These are phyloP conservation scores for Cotesia glomerata DNA, from an alignment of 1,140 invertebrate genomes.

Conservation along the genomic window DNA sequence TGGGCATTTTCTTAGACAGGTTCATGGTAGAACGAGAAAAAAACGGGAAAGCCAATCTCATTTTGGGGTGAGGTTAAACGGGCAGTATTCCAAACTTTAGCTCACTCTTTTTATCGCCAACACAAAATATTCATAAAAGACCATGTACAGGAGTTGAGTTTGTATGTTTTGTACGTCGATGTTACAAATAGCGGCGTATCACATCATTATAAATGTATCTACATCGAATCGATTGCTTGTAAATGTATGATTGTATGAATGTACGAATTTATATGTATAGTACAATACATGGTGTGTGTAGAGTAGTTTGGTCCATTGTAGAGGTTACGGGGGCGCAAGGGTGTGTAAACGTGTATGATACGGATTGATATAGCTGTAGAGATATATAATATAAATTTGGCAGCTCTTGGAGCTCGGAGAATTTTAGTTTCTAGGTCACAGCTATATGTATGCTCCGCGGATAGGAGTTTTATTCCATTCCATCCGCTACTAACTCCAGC, in stretches of 20 bases:
- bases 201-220: constrained; percentile 26
- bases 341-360: too few relatives aligned
- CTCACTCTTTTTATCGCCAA: constrained; percentile 23
- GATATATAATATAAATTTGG: constrained; percentile 18
- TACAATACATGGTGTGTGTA: too few relatives aligned
- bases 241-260: background rate
- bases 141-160: constrained; percentile 1
- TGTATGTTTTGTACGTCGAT: constrained; percentile 4
- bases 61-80: background rate
- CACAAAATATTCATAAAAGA: constrained; percentile 32
- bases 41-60: constrained; percentile 1
- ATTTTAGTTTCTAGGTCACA: constrained; percentile 27
- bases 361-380: background rate
- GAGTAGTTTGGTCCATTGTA: too few relatives aligned
- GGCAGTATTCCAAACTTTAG: constrained; percentile 24
- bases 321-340: too few relatives aligned
- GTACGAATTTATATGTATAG: background rate
- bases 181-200: constrained; percentile 1
- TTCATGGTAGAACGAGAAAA: background rate
- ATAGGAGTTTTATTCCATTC: background rate
- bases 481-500: background rate
- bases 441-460: background rate
- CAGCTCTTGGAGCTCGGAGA: background rate
- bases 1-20: too few relatives aligned
- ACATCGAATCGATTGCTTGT: background rate